A percentile compares a stretch with the other conserved stretches of the same genome.
Conservation (phyloP, 2,888 invertebrate genomes). For the Drosophila barbarae region DNA sequence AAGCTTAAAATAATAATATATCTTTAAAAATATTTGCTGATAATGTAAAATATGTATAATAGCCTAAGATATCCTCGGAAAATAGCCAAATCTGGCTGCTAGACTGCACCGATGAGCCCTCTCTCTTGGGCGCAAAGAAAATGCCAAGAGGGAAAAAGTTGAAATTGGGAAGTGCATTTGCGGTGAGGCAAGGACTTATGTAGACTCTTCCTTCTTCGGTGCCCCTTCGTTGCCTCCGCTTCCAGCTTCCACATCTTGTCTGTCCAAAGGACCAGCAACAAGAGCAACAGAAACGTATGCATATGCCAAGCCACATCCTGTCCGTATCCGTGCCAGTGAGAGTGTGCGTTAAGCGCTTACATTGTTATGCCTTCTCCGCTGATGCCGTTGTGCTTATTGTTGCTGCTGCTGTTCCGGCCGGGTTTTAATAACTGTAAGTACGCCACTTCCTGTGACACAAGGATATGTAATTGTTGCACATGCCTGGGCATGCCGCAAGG, state of each 20-base stretch:
- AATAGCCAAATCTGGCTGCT: conserved; percentile 1
- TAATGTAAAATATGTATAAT: no score
- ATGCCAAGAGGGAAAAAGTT: conserved; percentile 55
- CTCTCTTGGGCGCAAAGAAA: conserved; percentile 44
- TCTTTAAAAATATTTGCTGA: background rate
- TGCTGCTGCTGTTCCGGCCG: conserved; percentile 37
- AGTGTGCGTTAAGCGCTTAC: conserved; percentile 62
- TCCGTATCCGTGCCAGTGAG: conserved; percentile 23
- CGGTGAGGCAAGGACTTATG: conserved; percentile 61
- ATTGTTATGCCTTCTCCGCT: conserved; percentile 55
- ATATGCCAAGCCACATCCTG: conserved; percentile 48
- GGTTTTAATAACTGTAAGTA: conserved; percentile 68
- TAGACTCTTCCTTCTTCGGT: conserved; percentile 30
- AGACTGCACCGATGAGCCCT: background rate
- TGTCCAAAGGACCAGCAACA: conserved; percentile 39
- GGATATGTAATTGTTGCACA: conserved; percentile 61
- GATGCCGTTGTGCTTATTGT: conserved; percentile 36
- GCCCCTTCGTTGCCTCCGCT: conserved; percentile 10
- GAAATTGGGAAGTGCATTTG: conserved; percentile 69
- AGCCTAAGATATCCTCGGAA: background rate
- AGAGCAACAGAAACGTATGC: conserved; percentile 32
- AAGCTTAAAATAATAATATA: background rate
- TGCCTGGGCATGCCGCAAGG: conserved; percentile 39
- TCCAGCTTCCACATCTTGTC: conserved; percentile 37
- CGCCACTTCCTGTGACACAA: conserved; percentile 55